Percentiles rank a stretch among this genome's conserved stretches.
Conservation (phyloP, 1,140 invertebrate genomes). For the Phymorhynchus buccinoides region DNA sequence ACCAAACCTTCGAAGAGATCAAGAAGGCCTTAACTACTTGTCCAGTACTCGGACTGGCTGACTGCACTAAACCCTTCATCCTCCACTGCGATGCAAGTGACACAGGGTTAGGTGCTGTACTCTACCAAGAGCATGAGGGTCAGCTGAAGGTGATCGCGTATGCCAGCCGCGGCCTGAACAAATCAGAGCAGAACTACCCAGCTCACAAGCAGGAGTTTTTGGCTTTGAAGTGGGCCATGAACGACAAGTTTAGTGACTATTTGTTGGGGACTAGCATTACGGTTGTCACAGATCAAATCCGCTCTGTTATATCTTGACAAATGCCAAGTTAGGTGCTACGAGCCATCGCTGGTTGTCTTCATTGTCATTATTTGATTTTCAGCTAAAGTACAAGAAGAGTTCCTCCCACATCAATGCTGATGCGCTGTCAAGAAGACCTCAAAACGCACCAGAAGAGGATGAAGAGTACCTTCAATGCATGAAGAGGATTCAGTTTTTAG, state of each 20-base stretch:
- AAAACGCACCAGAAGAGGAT: not conserved
- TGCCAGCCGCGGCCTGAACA: slow-evolving; percentile 40
- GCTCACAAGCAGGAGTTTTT: slow-evolving; percentile 46
- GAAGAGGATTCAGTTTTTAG: slow-evolving; percentile 13
- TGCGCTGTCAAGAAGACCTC: slow-evolving; percentile 8
- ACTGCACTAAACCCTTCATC: slow-evolving; percentile 45
- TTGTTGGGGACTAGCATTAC: slow-evolving; percentile 35
- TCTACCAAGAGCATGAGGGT: slow-evolving; percentile 55
- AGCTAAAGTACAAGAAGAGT: slow-evolving; percentile 35
- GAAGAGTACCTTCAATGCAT: not conserved
- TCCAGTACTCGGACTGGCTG: slow-evolving; percentile 51
- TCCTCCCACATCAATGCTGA: slow-evolving; percentile 16
- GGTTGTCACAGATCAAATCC: slow-evolving; percentile 44
- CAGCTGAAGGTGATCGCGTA: slow-evolving; percentile 52
- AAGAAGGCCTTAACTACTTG: slow-evolving; percentile 18
- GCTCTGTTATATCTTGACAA: no score
- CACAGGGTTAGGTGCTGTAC: slow-evolving; percentile 55
- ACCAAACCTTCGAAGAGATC: not conserved
- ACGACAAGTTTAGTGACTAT: slow-evolving; percentile 46
- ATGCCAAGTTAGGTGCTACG: slow-evolving; percentile 16
- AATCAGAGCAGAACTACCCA: slow-evolving; percentile 40
- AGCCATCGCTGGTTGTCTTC: slow-evolving; percentile 19
- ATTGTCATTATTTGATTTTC: slow-evolving; percentile 30
- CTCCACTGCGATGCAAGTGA: slow-evolving; percentile 54
- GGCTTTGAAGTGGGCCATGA: slow-evolving; percentile 21